Conservation (phyloP, 2,113 vertebrate genomes). For the Onychorhynchus coronatus region DNA sequence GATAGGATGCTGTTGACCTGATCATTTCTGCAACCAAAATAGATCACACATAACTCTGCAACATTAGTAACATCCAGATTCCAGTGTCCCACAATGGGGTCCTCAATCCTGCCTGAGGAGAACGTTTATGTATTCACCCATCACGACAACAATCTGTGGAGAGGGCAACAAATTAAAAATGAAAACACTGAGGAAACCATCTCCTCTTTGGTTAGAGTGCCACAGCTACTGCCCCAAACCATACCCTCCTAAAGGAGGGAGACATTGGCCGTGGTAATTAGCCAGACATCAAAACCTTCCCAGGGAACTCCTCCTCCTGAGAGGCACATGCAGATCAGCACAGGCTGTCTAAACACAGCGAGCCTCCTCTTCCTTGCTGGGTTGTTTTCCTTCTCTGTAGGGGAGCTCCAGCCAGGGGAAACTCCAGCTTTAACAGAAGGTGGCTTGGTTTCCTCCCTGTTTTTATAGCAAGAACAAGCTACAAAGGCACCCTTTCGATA, state of each 20-base stretch:
- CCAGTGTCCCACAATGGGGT: background rate
- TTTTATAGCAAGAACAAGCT: conserved; percentile 13
- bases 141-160: background rate
- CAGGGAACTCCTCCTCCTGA: conserved; percentile 34
- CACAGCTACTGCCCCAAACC: background rate
- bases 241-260: background rate
- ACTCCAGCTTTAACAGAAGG: conserved; percentile 1
- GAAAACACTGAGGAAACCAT: background rate
- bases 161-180: background rate
- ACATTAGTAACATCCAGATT: background rate
- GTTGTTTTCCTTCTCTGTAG: conserved; percentile 34
- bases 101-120: background rate
- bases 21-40: background rate
- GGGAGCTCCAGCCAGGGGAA: conserved; percentile 13
- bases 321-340: background rate
- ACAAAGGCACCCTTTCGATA: background rate
- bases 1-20: background rate
- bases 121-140: background rate
- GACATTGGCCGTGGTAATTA: background rate
- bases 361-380: background rate
- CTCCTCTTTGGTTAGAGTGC: background rate
- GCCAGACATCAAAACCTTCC: conserved; percentile 9
- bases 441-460: conserved; percentile 28
- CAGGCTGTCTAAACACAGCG: conserved; percentile 24
- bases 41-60: background rate